A percentile compares a stretch with the other conserved stretches of the same genome.
Evolutionary conservation across 2,113 vertebrate genomes (phyloP).

Genomic region (Enhydra lutris): DNA sequence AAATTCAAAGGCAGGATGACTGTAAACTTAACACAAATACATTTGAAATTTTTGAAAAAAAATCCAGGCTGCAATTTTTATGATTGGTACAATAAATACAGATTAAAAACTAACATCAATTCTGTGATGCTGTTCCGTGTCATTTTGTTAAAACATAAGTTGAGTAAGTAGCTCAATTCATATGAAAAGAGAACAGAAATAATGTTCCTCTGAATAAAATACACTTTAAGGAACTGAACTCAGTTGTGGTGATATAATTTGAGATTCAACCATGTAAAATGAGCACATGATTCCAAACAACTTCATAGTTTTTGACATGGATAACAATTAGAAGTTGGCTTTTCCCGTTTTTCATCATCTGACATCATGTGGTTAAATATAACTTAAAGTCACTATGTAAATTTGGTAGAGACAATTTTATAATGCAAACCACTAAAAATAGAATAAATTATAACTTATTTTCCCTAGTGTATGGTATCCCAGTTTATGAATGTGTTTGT

Average conservation of each 20-base stretch:
- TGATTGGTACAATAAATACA: conserved; percentile 8
- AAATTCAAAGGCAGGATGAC: conserved; percentile 7
- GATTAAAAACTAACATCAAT: neutral
- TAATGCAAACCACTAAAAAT: conserved; percentile 71
- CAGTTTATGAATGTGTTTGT: conserved; percentile 78
- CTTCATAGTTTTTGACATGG: conserved; percentile 46
- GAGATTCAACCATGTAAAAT: conserved; percentile 32
- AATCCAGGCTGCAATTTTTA: neutral
- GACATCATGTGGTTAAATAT: conserved; percentile 66
- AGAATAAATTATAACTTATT: conserved; percentile 79
- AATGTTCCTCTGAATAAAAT: neutral
- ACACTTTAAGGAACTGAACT: conserved; percentile 49
- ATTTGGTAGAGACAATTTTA: conserved; percentile 64
- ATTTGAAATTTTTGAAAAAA: neutral
- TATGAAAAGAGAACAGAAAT: neutral
- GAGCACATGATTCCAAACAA: conserved; percentile 19
- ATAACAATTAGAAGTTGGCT: conserved; percentile 58
- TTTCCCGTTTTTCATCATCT: conserved; percentile 59
- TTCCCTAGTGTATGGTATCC: conserved; percentile 73
- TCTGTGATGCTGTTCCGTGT: neutral
- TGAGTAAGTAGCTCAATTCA: conserved; percentile 40
- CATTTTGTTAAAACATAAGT: neutral
- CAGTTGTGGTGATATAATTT: conserved; percentile 36
- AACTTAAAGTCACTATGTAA: conserved; percentile 60
- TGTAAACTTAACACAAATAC: neutral